phyloP scores from a whole-genome alignment of 1,140 invertebrate species.

The Drosophila mayri region DNA sequence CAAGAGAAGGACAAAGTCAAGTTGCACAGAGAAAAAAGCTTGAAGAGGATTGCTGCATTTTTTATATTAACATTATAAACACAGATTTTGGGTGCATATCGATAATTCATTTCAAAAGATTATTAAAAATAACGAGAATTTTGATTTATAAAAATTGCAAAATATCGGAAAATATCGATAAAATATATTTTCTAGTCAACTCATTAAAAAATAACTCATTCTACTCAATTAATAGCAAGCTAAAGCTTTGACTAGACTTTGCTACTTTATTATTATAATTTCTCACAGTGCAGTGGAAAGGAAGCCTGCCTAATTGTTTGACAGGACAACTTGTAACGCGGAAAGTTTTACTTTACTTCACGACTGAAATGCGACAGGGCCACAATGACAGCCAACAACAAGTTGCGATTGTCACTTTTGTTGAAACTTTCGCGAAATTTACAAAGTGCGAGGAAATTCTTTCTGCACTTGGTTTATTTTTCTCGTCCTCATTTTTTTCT shows the following conservation, averaged over 20 bases:
- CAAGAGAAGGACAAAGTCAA: slow-evolving; percentile 8
- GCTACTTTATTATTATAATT: not conserved
- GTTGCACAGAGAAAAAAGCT: slow-evolving; percentile 3
- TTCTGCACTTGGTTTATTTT: slow-evolving; percentile 17
- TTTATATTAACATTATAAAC: not conserved
- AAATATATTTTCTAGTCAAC: not conserved
- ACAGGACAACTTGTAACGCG: slow-evolving; percentile 62
- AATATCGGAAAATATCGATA: not conserved
- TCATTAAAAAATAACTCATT: too few relatives aligned
- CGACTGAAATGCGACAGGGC: slow-evolving; percentile 39
- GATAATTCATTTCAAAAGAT: too few relatives aligned
- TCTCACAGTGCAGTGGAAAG: slow-evolving; percentile 2
- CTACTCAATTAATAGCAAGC: not conserved
- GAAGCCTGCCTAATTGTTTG: slow-evolving; percentile 65
- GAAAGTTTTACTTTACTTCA: slow-evolving; percentile 51
- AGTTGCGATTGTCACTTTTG: slow-evolving; percentile 66
- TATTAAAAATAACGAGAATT: not conserved
- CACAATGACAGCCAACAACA: slow-evolving; percentile 51
- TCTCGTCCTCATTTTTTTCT: not conserved
- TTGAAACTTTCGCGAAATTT: slow-evolving; percentile 49
- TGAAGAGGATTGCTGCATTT: too few relatives aligned
- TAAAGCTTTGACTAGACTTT: not conserved
- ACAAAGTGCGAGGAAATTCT: slow-evolving; percentile 27
- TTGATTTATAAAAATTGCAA: not conserved
- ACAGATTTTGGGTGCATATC: not conserved